Evolutionary conservation across 1,140 invertebrate genomes (phyloP).

Genomic region (Aphelenchoides besseyi): DNA sequence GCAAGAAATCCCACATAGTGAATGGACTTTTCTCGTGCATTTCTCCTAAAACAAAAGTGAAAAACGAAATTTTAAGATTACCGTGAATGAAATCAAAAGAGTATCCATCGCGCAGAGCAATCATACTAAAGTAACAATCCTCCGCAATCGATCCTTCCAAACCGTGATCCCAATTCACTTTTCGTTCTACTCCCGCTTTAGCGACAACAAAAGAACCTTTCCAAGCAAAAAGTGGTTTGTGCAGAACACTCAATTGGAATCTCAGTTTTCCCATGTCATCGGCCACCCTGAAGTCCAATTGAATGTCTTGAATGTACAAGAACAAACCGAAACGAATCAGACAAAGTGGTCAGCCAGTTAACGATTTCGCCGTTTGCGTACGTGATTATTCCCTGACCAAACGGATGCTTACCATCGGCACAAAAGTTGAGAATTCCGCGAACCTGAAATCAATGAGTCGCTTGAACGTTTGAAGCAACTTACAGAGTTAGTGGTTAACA

Average conservation of each 20-base stretch:
- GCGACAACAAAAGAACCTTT: constrained; percentile 90
- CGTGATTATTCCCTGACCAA: constrained; percentile 94
- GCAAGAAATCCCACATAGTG: constrained; percentile 85
- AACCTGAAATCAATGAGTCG: too few relatives aligned
- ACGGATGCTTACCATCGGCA: constrained; percentile 85
- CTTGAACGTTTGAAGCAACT: too few relatives aligned
- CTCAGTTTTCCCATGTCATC: constrained; percentile 90
- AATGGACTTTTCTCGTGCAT: constrained; percentile 98
- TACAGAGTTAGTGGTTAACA: constrained; percentile 88
- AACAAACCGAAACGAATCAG: constrained; percentile 80
- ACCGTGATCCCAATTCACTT: constrained; percentile 90
- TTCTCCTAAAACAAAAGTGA: constrained; percentile 66
- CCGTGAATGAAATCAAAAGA: constrained; percentile 88
- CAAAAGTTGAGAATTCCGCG: constrained; percentile 90
- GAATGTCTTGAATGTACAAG: not conserved
- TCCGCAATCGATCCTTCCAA: constrained; percentile 92
- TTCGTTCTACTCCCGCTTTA: constrained; percentile 77
- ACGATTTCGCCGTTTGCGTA: constrained; percentile 85
- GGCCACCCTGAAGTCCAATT: constrained; percentile 69
- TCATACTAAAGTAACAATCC: constrained; percentile 93
- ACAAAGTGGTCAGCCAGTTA: constrained; percentile 92
- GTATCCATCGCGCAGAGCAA: constrained; percentile 67
- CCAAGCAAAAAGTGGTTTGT: constrained; percentile 92
- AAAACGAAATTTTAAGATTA: constrained; percentile 21
- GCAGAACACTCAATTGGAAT: constrained; percentile 85